Base-by-base conservation (phyloP, 2,797 vertebrate genomes). In the Chelidonichthys spinosus region DNA sequence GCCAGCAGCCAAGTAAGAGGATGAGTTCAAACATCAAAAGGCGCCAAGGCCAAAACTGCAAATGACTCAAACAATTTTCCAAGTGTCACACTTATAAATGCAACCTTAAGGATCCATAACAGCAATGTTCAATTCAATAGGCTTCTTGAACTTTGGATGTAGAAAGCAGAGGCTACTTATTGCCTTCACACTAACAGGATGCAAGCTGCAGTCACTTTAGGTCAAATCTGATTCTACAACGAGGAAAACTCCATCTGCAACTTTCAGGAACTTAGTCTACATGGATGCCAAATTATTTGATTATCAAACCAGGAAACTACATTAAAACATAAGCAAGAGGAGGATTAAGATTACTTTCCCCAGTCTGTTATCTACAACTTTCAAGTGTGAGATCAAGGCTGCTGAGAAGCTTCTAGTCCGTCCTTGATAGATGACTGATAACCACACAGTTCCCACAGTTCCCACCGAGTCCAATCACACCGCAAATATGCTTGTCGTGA, bases 301-400 rank as follows among this genome's bases (percentile, higher is more conserved):
- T 5, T 17, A 56, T 53, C 3, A 53, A 64, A 74, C 6, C 11
- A 4, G 2, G 9, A 40, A 52, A 65, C 1, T 52, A 44, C 39
- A 69, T 60, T 56, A 6, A 63, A 44, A 63, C 18, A 63, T 13
- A 54, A 63, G 18, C n/a, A 14, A 15, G 33, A 54, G 17, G 17
- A 64, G 10, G 66, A 70, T 53, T 17, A 67, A 62, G 50, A 72
- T 74, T 52, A 50, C 40, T 64, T 72, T 64, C 6, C 53, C 7
- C 8, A 40, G 5, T 37, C 44, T 63, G 50, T 76, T 75, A 71
- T 76, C 77, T 62, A 49, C 63, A 80, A 40, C 67, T 59, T 83
- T 78, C 58, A 66, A 77, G 44, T 65, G 62, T 61, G 17, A 73
- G 39, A 80, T 78, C 64, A 88, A 88, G 75, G 71, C 63, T 60